Base-by-base conservation (phyloP, 2,888 invertebrate species). In the Trileptium ribeirensis region DNA sequence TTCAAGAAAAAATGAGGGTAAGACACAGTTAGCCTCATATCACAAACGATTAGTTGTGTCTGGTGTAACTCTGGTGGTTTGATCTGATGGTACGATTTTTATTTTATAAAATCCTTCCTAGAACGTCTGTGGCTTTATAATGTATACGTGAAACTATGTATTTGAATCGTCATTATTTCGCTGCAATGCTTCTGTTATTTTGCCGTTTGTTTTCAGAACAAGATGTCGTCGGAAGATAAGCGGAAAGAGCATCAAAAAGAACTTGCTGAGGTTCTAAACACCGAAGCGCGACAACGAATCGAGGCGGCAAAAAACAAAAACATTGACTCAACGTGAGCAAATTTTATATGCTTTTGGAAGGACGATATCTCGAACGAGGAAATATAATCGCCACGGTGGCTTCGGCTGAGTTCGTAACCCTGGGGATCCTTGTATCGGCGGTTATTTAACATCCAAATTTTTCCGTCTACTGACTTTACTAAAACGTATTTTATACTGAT, bases 221-320 rank as follows among this genome's bases (percentile, higher is more conserved):
- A 98, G 88, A 94, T 94, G 85, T 96, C 96, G 19, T 94, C 96
- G 0, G 99, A 99, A 89, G 98, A 99, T 87, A 98, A 98, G 89
- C 92, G 99, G 24, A 95, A 96, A 85, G 93, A 95, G 87, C 97
- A 98, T 91, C 99, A 99, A 89, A 94, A 94, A 86, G 97, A 98
- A 89, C 90, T 99, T 82, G 96, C 96, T 0, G 92, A 93, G 82
- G 92, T 93, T 83, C 90, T 99, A 67, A 98, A 99, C 87, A 95
- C 95, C 87, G 94, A 94, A 83, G 99, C 99, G 0, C 93, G 94
- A 85, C 95, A 95, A 86, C 92, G 99, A 67, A 90, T 99, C 83
- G 95, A 96, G 0, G 94, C 95, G 86, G 94, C 95, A 88, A 89
- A 89, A 81, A 89, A 89, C 24, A 87, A 87, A 31, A 88, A 87